Percentiles rank a stretch among this genome's conserved stretches.
These are phyloP conservation scores for Odontomyia ornata DNA, from an alignment of 2,888 invertebrate genomes.

Conservation along the genomic window DNA sequence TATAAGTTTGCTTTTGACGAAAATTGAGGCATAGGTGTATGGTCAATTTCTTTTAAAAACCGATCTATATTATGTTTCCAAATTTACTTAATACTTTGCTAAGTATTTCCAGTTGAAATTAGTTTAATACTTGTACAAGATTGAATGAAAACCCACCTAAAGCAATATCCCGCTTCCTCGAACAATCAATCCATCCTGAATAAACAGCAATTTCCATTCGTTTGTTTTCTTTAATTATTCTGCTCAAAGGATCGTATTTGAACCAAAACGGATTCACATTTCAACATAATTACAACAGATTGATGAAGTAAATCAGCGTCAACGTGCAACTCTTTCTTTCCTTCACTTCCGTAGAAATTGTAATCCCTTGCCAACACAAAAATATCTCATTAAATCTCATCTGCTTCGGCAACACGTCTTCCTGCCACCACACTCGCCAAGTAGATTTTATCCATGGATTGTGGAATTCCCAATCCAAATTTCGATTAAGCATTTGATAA, in stretches of 20 bases:
- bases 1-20: too few relatives aligned
- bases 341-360: neutral
- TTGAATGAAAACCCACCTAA: too few relatives aligned
- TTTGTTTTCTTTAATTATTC: neutral
- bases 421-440: neutral
- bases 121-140: too few relatives aligned
- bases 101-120: too few relatives aligned
- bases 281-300: neutral
- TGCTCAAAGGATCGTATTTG: neutral
- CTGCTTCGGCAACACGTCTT: constrained; percentile 16
- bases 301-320: neutral
- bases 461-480: constrained; percentile 21
- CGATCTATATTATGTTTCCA: too few relatives aligned
- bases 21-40: too few relatives aligned
- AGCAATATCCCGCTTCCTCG: too few relatives aligned
- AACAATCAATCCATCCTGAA: too few relatives aligned
- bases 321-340: neutral
- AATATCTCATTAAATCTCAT: constrained; percentile 5
- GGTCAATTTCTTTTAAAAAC: too few relatives aligned
- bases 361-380: neutral
- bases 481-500: constrained; percentile 42
- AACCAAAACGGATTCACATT: neutral
- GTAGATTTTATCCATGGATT: neutral
- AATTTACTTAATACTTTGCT: too few relatives aligned
- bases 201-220: neutral